These are phyloP conservation scores for Oophaga pumilio DNA, from an alignment of 2,113 vertebrate genomes.

Conservation along the genomic window DNA sequence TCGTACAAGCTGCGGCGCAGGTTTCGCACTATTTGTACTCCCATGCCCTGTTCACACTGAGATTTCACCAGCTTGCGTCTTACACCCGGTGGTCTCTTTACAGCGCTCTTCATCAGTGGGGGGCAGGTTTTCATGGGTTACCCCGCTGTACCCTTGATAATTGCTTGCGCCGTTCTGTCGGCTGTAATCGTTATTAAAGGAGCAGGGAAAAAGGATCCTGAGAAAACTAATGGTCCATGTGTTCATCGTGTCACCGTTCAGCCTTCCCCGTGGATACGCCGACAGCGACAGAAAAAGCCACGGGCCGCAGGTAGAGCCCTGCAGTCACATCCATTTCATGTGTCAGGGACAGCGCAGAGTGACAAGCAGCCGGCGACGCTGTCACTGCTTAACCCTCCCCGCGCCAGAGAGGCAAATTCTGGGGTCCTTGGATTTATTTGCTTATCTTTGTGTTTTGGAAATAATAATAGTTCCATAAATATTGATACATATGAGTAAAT, in stretches of 20 bases:
- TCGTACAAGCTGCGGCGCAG: no score
- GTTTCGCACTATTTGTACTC: no score
- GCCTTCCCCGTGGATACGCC: background rate
- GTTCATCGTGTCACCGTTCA: background rate
- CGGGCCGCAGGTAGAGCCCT: background rate
- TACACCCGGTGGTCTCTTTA: no score
- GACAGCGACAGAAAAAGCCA: slow-evolving; percentile 9
- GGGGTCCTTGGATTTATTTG: no score
- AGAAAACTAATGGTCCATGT: background rate
- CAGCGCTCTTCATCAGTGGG: no score
- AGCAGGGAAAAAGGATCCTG: background rate
- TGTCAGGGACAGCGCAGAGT: background rate
- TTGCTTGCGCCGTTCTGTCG: background rate
- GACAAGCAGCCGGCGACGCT: background rate
- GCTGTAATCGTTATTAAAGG: background rate
- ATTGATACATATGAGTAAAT: no score
- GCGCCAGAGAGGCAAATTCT: background rate
- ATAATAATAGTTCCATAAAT: no score
- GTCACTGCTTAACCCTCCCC: background rate
- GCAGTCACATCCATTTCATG: slow-evolving; percentile 10
- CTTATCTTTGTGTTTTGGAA: no score
- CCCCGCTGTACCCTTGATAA: background rate
- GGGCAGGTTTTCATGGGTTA: background rate
- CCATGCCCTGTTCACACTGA: no score
- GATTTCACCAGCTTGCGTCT: no score